phyloP scores from a whole-genome alignment of 2,113 vertebrate species.

The Solea senegalensis region DNA sequence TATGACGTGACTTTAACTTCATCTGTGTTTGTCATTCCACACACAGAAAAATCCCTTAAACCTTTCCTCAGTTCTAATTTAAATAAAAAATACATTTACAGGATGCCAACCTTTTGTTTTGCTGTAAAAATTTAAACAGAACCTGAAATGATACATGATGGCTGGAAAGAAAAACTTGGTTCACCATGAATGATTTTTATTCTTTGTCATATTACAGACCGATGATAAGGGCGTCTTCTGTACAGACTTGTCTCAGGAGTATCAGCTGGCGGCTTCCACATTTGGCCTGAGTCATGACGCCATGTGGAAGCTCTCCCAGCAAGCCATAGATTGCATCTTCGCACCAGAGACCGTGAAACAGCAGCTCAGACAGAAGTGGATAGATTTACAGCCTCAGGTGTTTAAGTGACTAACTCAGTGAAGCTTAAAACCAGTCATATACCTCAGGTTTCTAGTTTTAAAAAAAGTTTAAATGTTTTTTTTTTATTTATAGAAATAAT shows the following conservation, averaged over 20 bases:
- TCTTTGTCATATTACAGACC: slow-evolving; percentile 80
- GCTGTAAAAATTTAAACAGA: background rate
- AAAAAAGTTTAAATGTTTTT: background rate
- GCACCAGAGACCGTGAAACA: slow-evolving; percentile 84
- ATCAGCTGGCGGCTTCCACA: slow-evolving; percentile 89
- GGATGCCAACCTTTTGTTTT: background rate
- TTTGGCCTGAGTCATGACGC: slow-evolving; percentile 86
- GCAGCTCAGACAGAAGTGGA: slow-evolving; percentile 87
- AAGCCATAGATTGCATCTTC: slow-evolving; percentile 90
- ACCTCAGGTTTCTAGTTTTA: slow-evolving; percentile 45
- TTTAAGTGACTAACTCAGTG: slow-evolving; percentile 47
- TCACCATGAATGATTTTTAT: slow-evolving; percentile 6
- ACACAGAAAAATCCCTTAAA: too few relatives aligned
- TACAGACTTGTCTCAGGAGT: slow-evolving; percentile 92
- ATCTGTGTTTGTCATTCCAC: too few relatives aligned
- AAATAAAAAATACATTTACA: too few relatives aligned
- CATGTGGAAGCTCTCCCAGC: slow-evolving; percentile 89
- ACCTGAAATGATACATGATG: background rate
- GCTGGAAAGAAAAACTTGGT: background rate
- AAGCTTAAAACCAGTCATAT: slow-evolving; percentile 9
- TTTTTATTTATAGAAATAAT: slow-evolving; percentile 36
- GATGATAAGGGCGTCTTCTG: slow-evolving; percentile 97
- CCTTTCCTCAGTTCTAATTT: too few relatives aligned
- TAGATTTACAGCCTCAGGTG: slow-evolving; percentile 74
- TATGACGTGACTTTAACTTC: too few relatives aligned